These are phyloP conservation scores for Phrynocephalus forsythii DNA, from an alignment of 2,797 vertebrate genomes.

Conservation along the genomic window DNA sequence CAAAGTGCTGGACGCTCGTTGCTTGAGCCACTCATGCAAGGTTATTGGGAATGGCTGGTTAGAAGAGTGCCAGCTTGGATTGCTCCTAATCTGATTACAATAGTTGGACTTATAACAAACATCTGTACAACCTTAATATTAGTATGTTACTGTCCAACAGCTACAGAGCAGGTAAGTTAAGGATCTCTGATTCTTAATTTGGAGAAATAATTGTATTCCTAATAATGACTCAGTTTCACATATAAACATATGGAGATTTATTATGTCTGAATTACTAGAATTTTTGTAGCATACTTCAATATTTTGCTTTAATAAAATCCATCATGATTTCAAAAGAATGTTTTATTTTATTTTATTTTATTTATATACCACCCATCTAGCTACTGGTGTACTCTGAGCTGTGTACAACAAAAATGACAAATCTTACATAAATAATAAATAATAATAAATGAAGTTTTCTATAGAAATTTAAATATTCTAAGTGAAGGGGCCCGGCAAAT, in stretches of 20 bases:
- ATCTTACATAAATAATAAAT: too few species aligned
- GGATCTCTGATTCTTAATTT: neutral
- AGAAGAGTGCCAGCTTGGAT: slow-evolving; percentile 91
- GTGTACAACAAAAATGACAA: too few species aligned
- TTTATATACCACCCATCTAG: too few species aligned
- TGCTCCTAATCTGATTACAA: slow-evolving; percentile 96
- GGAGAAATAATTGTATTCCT: neutral
- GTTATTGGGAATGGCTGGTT: slow-evolving; percentile 98
- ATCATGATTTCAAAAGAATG: neutral
- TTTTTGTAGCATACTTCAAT: neutral
- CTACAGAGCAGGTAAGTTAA: slow-evolving; percentile 91
- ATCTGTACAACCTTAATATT: slow-evolving; percentile 94
- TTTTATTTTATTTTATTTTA: neutral
- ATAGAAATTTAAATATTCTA: too few species aligned
- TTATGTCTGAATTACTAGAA: neutral
- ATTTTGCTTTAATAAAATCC: neutral
- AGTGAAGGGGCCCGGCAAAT: too few species aligned
- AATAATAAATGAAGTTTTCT: too few species aligned
- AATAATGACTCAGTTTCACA: neutral
- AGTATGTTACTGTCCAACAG: slow-evolving; percentile 95
- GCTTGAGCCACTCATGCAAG: slow-evolving; percentile 96
- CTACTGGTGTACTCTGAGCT: too few species aligned
- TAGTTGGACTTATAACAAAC: slow-evolving; percentile 93
- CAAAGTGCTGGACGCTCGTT: slow-evolving; percentile 92
- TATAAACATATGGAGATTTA: neutral